Base-by-base conservation (phyloP, 2,113 vertebrate species). In the Nycticryphes semicollaris region DNA sequence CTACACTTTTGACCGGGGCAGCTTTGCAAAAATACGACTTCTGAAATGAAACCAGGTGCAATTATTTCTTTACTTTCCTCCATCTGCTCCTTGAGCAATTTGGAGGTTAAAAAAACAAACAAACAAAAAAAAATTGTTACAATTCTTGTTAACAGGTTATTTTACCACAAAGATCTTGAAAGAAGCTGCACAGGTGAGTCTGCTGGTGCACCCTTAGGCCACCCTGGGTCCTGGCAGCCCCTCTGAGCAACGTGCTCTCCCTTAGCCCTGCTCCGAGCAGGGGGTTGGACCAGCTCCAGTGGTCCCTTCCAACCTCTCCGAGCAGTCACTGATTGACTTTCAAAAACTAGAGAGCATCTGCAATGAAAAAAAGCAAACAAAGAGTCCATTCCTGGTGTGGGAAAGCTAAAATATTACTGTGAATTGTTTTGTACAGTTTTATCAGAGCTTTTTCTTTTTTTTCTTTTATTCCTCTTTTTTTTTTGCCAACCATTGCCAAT, bases 351-450 rank as follows among this genome's bases (percentile, higher is more conserved):
- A 98, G 98, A 98, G 98, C 98, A 97, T 98, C 97, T 96, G 98
- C 97, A 93, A 67, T 67, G 94, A 73, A 59, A 94, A 64, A 50
- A 48, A 74, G 84, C 57, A n/a, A 57, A 97, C 97, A 97, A 98
- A 96, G 94, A 97, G 95, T 98, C 97, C 94, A 98, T 98, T 98
- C 98, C 97, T 98, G 97, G 97, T 98, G 98, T 98, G 97, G 98
- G 98, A 98, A 98, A 98, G 97, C 98, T 98, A 97, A 99, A 99
- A 98, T 96, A 96, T 96, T 98, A 99, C 99, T 99, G 99, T 99
- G 99, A 99, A 99, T 99, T 98, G 97, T 98, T 98, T 98, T 98
- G 98, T 98, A 98, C 96, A 98, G 98, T 98, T 98, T 97, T 97
- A 97, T 98, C 97, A 90, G 98, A 98, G 96, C 96, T 96, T 95